These are phyloP conservation scores for Cisticola juncidis DNA, from an alignment of 2,113 vertebrate genomes.

Conservation along the genomic window DNA sequence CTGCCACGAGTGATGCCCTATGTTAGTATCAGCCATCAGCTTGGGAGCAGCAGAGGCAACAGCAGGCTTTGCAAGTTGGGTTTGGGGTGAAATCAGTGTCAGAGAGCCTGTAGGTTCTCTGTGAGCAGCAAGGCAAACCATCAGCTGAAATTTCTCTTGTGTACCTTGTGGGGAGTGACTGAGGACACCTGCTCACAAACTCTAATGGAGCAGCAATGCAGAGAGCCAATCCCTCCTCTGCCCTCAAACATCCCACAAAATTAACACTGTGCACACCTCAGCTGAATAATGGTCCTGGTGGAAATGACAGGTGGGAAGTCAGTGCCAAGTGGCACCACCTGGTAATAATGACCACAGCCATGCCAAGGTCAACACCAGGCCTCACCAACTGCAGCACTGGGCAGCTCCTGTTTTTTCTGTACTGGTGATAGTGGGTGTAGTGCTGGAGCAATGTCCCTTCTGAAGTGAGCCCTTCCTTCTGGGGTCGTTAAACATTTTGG, in stretches of 20 bases:
- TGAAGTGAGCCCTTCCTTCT: neutral
- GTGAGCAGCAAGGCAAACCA: neutral
- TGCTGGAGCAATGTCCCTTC: neutral
- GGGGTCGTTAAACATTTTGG: neutral
- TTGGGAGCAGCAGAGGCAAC: neutral
- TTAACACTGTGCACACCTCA: neutral
- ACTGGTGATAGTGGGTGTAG: neutral
- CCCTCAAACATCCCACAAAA: neutral
- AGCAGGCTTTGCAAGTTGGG: neutral
- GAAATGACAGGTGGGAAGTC: neutral
- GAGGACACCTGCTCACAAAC: neutral
- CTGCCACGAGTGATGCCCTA: neutral
- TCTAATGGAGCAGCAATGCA: neutral
- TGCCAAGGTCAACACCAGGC: neutral
- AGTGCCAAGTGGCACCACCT: neutral
- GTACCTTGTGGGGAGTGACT: neutral
- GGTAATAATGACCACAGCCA: neutral
- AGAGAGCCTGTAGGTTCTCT: neutral
- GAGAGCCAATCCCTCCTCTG: neutral
- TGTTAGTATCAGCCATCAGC: neutral
- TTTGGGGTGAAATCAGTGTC: neutral
- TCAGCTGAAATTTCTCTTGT: neutral
- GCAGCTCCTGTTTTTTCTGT: neutral
- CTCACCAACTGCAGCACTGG: neutral
- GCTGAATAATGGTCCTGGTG: neutral